Base-by-base conservation (phyloP, 2,888 invertebrate species). In the Rhaphigaster nebulosa region DNA sequence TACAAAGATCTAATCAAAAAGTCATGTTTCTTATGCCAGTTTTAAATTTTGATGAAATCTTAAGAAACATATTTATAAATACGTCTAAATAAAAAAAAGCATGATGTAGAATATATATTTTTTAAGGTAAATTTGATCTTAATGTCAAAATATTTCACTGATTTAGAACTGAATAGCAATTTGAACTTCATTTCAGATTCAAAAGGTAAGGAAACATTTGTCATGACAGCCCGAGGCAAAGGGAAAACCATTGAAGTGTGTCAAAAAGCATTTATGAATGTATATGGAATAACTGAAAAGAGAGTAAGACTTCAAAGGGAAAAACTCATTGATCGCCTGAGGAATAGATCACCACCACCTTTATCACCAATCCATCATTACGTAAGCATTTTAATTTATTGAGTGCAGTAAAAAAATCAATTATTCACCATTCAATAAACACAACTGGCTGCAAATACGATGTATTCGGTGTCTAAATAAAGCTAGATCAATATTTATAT, bases 211-310 rank as follows among this genome's bases (percentile, higher is more conserved):
- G 87, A 65, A 29, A 91, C 91, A 18, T 91, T 90, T 90, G 91
- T 91, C 34, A 90, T 91, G 50, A 91, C 87, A 45, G 84, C 91
- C 18, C 90, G 90, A 80, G 91, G 91, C 26, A 90, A 90, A 41
- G 92, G 92, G 13, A 91, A 92, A 60, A 92, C 93, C 89, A 94
- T 94, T 29, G 95, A 95, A 92, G 94, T 95, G 60, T 95, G 95
- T 92, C 94, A 95, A 92, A 95, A 95, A 92, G 95, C 95, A 65
- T 95, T 95, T 93, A 95, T 95, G 92, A 94, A 94, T 93, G 94
- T 95, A 56, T 95, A 94, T 93, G 94, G 94, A 84, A 94, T 95
- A 92, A 95, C 95, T 84, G 95, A 95, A 91, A 95, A 95, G 93
- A 93, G 95, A 91, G 94, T 95, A 29, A 93, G 95, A 90, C 93